Percentiles rank a stretch among this genome's conserved stretches.
Evolutionary conservation across 2,797 vertebrate species (phyloP).

Genomic region (Hydrocynus forskahlii): DNA sequence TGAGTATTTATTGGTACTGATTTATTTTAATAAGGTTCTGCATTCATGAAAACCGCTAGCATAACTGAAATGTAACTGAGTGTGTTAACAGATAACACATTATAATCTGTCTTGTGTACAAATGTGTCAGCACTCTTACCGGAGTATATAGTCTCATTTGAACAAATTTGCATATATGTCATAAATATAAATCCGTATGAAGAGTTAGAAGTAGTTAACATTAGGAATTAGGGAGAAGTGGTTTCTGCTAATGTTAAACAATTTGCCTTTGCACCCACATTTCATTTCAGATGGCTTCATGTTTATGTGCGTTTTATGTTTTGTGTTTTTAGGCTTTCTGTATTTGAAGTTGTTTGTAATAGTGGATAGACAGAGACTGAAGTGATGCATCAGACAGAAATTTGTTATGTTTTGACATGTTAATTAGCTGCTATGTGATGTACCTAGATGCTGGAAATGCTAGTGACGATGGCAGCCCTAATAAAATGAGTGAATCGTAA

Average conservation of each 20-base stretch:
- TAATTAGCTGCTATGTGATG: slow-evolving; percentile 36
- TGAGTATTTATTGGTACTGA: not conserved
- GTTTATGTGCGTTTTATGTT: not conserved
- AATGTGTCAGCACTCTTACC: not conserved
- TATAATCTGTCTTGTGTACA: not conserved
- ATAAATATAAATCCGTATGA: not conserved
- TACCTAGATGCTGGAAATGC: slow-evolving; percentile 32
- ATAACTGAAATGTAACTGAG: not conserved
- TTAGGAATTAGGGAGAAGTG: not conserved
- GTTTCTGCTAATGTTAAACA: not conserved
- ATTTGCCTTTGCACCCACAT: not conserved
- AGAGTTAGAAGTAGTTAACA: too few species aligned
- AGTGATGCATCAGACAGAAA: slow-evolving; percentile 7
- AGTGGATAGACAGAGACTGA: not conserved
- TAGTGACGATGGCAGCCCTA: slow-evolving; percentile 8
- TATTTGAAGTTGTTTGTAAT: not conserved
- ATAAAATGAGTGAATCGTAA: slow-evolving; percentile 26
- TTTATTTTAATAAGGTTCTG: not conserved
- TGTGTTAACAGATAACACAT: not conserved
- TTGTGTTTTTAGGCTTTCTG: not conserved
- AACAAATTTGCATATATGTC: not conserved
- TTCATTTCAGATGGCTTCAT: not conserved
- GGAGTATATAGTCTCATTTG: not conserved
- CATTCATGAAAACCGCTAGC: not conserved
- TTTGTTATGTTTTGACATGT: slow-evolving; percentile 49